Base-by-base conservation (phyloP, 2,113 vertebrate species). In the Pangasianodon hypophthalmus region DNA sequence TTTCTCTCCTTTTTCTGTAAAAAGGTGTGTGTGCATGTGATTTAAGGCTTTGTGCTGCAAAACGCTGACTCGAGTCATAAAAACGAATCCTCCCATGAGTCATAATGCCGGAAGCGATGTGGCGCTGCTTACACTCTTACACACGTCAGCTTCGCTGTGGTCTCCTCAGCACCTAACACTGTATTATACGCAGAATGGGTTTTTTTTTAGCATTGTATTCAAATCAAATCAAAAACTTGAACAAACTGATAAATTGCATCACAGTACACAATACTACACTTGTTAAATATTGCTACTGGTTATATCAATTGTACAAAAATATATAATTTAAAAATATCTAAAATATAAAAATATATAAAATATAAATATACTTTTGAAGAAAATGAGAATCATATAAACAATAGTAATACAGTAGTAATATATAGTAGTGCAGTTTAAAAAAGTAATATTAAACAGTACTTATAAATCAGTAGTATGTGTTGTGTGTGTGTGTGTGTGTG, bases 31-130 rank as follows among this genome's bases (percentile, higher is more conserved):
- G 24, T 60, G 88, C 5, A 9, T 8, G 41, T n/a, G 44, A 19
- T 62, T 62, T 41, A 60, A 84, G 37, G 82, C n/a, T 58, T 37
- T 21, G 5, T 21, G 32, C 37, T 18, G 80, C 83, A 50, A 88
- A 90, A 88, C n/a, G 75, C 56, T 85, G 87, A 87, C 87, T 90
- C 26, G 26, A 37, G 71, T 37, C 82, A 5, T 41, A 11, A 54
- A 85, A 83, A 62, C 50, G 52, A 90, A 90, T 90, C 71, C 48
- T 69, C 9, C 82, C 29, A 21, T 80, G 86, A 90, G 56, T 88
- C 86, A 80, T 52, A 18, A 29, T 10, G 18, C 80, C 44, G 10
- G 32, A 58, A 83, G 81, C 32, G 18, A 37, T 41, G 81, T 56
- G 60, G 48, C 82, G 58, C 79, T 37, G 54, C 89, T 82, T 83